Evolutionary conservation across 1,140 invertebrate genomes (phyloP).

Genomic region (Euschistus heros): DNA sequence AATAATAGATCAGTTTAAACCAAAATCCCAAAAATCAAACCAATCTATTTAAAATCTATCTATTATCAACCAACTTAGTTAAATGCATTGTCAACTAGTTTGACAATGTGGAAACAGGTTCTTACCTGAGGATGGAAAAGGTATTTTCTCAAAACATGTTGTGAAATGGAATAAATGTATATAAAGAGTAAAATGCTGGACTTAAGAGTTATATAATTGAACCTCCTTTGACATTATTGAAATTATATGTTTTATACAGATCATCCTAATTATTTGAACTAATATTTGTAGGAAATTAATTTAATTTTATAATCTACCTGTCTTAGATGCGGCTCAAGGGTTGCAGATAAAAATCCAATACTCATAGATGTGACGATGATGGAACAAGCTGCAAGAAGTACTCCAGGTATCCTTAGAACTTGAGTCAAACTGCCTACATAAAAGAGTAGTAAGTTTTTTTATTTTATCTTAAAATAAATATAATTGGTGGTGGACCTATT

Average conservation of each 20-base stretch:
- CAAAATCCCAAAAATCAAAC: too few relatives aligned
- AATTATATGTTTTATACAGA: too few relatives aligned
- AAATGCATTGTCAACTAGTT: too few relatives aligned
- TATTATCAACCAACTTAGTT: too few relatives aligned
- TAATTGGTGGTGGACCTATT: neutral
- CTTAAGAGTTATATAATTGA: too few relatives aligned
- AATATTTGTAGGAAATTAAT: neutral
- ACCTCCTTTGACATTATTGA: neutral
- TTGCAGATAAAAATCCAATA: conserved; percentile 71
- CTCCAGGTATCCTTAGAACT: conserved; percentile 54
- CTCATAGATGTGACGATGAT: conserved; percentile 65
- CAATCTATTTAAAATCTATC: too few relatives aligned
- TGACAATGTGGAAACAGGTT: too few relatives aligned
- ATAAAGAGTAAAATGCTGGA: too few relatives aligned
- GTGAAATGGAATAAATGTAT: too few relatives aligned
- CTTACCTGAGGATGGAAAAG: too few relatives aligned
- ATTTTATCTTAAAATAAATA: neutral
- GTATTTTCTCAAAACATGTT: too few relatives aligned
- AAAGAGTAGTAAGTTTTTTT: neutral
- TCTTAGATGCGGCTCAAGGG: conserved; percentile 67
- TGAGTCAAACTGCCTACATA: conserved; percentile 47
- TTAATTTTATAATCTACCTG: conserved; percentile 38
- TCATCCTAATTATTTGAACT: neutral
- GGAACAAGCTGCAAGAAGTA: conserved; percentile 52
- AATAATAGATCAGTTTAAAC: too few relatives aligned